Conservation (phyloP, 2,888 invertebrate species). For the Conomelus anceps region DNA sequence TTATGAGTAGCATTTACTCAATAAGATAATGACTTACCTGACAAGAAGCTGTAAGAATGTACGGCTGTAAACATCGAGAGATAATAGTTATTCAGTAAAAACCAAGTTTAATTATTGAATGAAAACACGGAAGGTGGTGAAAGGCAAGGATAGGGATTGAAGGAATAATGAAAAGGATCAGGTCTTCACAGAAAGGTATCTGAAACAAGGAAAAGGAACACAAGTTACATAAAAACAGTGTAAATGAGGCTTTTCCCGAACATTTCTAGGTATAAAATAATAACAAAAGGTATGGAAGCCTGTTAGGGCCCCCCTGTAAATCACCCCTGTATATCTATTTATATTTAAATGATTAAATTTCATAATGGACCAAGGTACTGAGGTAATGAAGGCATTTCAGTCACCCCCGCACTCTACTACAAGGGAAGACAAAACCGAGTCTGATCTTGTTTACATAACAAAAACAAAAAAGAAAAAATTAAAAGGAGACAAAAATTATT, state of each 20-base stretch:
- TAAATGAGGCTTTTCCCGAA: not conserved
- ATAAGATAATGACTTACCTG: not conserved
- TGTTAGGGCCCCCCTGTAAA: not conserved
- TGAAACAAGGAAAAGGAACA: not conserved
- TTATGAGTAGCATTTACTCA: not conserved
- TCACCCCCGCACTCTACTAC: not conserved
- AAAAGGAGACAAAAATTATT: conserved; percentile 29
- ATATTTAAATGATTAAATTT: not conserved
- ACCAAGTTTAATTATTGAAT: not conserved
- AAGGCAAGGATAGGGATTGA: not conserved
- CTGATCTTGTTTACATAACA: not conserved
- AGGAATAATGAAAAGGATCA: not conserved
- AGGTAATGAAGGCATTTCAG: not conserved
- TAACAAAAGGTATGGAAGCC: not conserved
- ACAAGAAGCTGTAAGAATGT: not conserved
- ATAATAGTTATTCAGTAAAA: not conserved
- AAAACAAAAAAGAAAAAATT: conserved; percentile 19
- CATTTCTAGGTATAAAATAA: not conserved
- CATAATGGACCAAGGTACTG: not conserved
- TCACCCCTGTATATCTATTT: not conserved
- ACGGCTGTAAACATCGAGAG: conserved; percentile 5
- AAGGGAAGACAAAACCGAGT: conserved; percentile 15
- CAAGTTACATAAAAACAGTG: not conserved
- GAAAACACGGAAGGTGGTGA: not conserved
- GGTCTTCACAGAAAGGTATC: not conserved